Base-by-base conservation (phyloP, 1,140 invertebrate genomes). In the Pseudobourletiella spinata region DNA sequence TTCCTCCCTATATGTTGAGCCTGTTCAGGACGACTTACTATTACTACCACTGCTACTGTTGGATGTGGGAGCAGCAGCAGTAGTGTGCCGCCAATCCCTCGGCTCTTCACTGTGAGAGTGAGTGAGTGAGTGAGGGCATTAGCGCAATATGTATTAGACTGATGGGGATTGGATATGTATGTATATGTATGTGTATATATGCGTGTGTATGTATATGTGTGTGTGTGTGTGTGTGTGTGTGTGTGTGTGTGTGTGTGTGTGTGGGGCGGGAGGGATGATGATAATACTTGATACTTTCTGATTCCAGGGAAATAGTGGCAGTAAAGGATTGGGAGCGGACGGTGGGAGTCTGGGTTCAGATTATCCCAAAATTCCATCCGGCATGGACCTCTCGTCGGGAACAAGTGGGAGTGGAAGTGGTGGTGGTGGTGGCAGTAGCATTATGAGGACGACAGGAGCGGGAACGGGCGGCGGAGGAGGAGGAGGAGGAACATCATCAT, bases 281-380 rank as follows among this genome's bases (percentile, higher is more conserved):
- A 20, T n/a, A 39, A 39, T 39, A 39, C 32, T 11, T 11, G 32
- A 39, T 39, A 39, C n/a, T 39, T 39, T 39, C 8, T 39, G 32
- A 39, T 39, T 39, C 15, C 44, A 46, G 44, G 44, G 44, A 46
- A 46, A 20, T 46, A 46, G 8, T 46, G n/a, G n/a, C n/a, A n/a
- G n/a, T n/a, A 46, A 46, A 46, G 44, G 15, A 20, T 15, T 14
- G 18, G 44, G 8, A 14, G 44, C 8, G 18, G 44, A 20, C 18
- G 18, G 44, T 46, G 18, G 44, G 8, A 46, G 44, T 46, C 44
- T 46, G 8, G 51, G 58, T 56, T 62, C 60, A 66, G 65, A 66
- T 66, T 66, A 66, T 59, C 60, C 60, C 14, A 61, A 62, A 57
- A 56, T 59, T 44, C 57, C 60, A 39, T 59, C 62, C 56, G 48